Evolutionary conservation across 2,113 vertebrate species (phyloP), one percentile per base, ranked within the genome.

Genomic region (Pardalotus punctatus): DNA sequence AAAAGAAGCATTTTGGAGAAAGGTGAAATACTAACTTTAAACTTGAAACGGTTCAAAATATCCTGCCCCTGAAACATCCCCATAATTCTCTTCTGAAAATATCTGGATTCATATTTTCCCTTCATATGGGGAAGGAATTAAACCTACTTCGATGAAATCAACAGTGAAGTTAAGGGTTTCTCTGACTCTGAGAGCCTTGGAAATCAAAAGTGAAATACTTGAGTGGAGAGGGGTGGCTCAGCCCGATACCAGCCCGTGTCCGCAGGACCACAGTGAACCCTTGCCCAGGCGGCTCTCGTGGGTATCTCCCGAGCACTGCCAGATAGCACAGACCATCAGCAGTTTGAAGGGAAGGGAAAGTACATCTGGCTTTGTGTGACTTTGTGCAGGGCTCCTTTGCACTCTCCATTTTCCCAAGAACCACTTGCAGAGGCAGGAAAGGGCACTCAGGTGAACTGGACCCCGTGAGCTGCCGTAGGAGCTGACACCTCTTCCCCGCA

Each of bases 361-460:
- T 42, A 18, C 24, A 53, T 65, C 38, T 67, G 60, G 60, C 89
- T 88, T 18, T 14, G 36, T 12, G 77, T 43, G 73, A 25, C 74
- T 87, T 31, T 29, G 60, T 42, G 58, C 56, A 54, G 61, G 0
- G 0, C n/a, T 36, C 8, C 54, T 42, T 6, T 22, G 36, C 66
- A 50, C 43, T 66, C 60, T n/a, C 61, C 14, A 40, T 43, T 43
- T 61, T 47, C 80, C 54, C 19, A 33, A 45, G 74, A 81, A 56
- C 23, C 48, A 33, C 36, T 47, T 22, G 81, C 61, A 71, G 67
- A 57, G 73, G 84, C 57, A 95, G 92, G 81, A 76, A n/a, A 14
- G 23, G 70, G 42, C 3, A 4, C 40, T 38, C 0, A 0, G 43
- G 14, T 43, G 50, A 29, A 27, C 2, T 0, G 2, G 40, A 82